Conservation (phyloP, 2,888 invertebrate species). For the Carterocephalus palaemon region DNA sequence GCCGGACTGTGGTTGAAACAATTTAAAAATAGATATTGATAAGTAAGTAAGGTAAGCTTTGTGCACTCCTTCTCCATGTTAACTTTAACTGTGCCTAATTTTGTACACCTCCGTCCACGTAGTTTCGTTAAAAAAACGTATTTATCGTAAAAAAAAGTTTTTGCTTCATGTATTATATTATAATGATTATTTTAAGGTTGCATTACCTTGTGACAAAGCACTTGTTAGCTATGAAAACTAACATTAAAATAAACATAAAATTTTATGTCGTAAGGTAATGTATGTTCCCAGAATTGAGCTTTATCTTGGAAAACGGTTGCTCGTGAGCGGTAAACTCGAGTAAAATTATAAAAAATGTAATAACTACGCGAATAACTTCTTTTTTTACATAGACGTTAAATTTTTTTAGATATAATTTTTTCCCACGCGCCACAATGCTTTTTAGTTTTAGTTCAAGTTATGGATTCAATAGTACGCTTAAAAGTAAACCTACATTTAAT, state of each 20-base stretch:
- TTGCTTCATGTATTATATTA: too few species aligned
- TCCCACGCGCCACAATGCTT: slow-evolving; percentile 7
- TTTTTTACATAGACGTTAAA: background rate
- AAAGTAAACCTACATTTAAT: too few species aligned
- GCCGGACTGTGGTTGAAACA: too few species aligned
- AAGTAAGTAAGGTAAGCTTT: too few species aligned
- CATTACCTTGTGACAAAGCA: too few species aligned
- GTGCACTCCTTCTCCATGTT: too few species aligned
- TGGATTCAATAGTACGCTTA: background rate
- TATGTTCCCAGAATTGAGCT: slow-evolving; percentile 26
- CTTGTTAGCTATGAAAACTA: slow-evolving; percentile 23
- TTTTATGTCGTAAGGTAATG: slow-evolving; percentile 32
- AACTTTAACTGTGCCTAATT: too few species aligned
- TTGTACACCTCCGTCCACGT: too few species aligned
- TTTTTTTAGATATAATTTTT: slow-evolving; percentile 7
- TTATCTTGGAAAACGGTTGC: slow-evolving; percentile 19
- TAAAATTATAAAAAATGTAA: slow-evolving; percentile 20
- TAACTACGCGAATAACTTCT: slow-evolving; percentile 9
- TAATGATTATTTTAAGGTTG: too few species aligned
- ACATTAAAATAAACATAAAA: slow-evolving; percentile 32
- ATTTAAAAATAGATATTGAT: too few species aligned
- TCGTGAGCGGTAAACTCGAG: background rate
- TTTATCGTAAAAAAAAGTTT: too few species aligned
- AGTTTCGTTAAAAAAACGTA: too few species aligned
- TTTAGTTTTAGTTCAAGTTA: slow-evolving; percentile 1